Base-by-base conservation (phyloP, 2,113 vertebrate species). In the Strix uralensis region DNA sequence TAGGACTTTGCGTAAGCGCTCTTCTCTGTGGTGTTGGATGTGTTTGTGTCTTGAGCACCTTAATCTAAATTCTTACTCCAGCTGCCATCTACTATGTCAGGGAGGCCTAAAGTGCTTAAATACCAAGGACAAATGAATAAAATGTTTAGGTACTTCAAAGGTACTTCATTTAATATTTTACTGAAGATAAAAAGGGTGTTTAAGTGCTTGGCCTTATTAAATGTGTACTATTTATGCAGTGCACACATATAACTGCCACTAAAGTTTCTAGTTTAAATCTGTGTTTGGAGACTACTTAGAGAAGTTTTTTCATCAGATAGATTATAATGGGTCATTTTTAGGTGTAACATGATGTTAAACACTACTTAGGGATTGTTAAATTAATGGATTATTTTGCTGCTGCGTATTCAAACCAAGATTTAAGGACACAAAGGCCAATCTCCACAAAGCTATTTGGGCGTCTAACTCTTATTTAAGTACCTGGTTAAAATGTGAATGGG, bases 81-180 rank as follows among this genome's bases (percentile, higher is more conserved):
- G 52, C 57, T 86, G 69, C 47, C 42, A 55, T 54, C 74, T 58
- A 20, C 47, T 42, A 29, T 75, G 46, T 66, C 81, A 85, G 26
- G 15, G 29, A 84, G 78, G 62, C 81, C 66, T 71, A 25, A 71
- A 80, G 54, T 69, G n/a, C 34, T 94, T 81, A 79, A 79, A 91
- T 89, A 94, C 66, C 74, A 86, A 87, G 84, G 78, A 62, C 22
- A 87, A 82, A 82, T 36, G 38, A 96, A 73, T 79, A 73, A 90
- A 95, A 90, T 87, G 71, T 87, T 94, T 77, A 94, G 52, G 30
- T 94, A 75, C 71, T 94, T 90, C 66, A 52, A 52, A 89, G 30
- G 55, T 61, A 69, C 51, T 82, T 80, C 1, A 66, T 89, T 87
- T 89, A 85, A 70, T 95, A 73, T 73, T 82, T 94, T 46, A 70